These are phyloP conservation scores for Elysia crispata DNA, from an alignment of 2,888 invertebrate genomes.

Conservation along the genomic window DNA sequence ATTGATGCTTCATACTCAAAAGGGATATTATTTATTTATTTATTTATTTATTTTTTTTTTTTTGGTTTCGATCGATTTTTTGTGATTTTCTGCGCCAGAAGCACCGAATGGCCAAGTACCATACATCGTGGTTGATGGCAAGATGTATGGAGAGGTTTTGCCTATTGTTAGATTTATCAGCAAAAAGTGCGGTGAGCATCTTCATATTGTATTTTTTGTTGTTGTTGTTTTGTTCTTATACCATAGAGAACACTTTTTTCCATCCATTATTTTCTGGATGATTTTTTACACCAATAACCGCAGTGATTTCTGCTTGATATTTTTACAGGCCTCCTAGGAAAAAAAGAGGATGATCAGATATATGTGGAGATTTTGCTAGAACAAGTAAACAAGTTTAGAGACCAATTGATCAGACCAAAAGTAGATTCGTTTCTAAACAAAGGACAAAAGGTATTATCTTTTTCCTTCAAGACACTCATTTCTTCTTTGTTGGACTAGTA, in stretches of 20 bases:
- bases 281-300: too few species aligned
- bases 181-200: neutral
- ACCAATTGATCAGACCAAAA: neutral
- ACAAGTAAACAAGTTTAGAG: neutral
- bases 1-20: too few species aligned
- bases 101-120: neutral
- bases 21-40: too few species aligned
- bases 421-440: neutral
- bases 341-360: constrained; percentile 74
- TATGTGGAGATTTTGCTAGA: neutral
- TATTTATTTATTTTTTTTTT: too few species aligned
- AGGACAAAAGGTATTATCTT: neutral
- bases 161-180: neutral
- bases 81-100: neutral
- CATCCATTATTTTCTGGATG: too few species aligned
- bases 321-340: constrained; percentile 76
- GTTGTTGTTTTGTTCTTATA: neutral
- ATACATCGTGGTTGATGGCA: neutral
- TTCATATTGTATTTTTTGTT: neutral
- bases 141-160: neutral
- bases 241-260: neutral
- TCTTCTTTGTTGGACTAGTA: too few species aligned
- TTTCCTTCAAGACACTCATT: too few species aligned
- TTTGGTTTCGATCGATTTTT: too few species aligned
- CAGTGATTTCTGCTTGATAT: too few species aligned